phyloP scores from a whole-genome alignment of 2,888 invertebrate genomes.

The Clanis bilineata region DNA sequence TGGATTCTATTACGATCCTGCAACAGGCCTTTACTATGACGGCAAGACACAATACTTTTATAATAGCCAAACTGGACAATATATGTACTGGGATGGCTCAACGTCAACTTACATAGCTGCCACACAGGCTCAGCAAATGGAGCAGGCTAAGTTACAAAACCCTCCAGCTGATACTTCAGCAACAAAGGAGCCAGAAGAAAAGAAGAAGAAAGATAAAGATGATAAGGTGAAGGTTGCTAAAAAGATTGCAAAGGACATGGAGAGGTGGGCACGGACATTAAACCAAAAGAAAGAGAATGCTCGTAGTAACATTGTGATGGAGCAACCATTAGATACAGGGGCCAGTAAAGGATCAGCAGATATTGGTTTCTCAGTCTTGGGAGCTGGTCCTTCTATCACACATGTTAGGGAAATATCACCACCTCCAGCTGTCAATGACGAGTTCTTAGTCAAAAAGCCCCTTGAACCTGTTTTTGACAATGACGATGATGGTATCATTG shows the following conservation, averaged over 20 bases:
- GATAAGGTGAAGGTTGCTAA: constrained; percentile 99
- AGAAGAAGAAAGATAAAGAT: constrained; percentile 89
- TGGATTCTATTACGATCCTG: constrained; percentile 97
- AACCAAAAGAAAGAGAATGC: constrained; percentile 96
- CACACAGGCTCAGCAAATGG: constrained; percentile 58
- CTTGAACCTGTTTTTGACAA: constrained; percentile 84
- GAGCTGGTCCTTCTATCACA: constrained; percentile 83
- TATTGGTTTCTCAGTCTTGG: constrained; percentile 95
- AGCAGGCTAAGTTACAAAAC: constrained; percentile 56
- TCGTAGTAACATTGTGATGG: constrained; percentile 69
- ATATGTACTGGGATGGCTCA: constrained; percentile 96
- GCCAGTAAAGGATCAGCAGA: constrained; percentile 91
- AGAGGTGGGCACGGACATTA: constrained; percentile 96
- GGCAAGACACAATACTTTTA: constrained; percentile 97
- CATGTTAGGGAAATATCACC: constrained; percentile 65
- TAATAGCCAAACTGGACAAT: constrained; percentile 94
- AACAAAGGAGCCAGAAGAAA: constrained; percentile 73
- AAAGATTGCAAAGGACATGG: constrained; percentile 95
- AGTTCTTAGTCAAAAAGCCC: constrained; percentile 64
- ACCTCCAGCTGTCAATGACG: constrained; percentile 55
- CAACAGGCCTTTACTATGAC: constrained; percentile 97
- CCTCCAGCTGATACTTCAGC: constrained; percentile 60
- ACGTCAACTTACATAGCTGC: constrained; percentile 84
- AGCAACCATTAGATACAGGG: constrained; percentile 68
- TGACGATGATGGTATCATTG: constrained; percentile 90